Base-by-base conservation (phyloP, 2,113 vertebrate species). In the Melospiza melodia region DNA sequence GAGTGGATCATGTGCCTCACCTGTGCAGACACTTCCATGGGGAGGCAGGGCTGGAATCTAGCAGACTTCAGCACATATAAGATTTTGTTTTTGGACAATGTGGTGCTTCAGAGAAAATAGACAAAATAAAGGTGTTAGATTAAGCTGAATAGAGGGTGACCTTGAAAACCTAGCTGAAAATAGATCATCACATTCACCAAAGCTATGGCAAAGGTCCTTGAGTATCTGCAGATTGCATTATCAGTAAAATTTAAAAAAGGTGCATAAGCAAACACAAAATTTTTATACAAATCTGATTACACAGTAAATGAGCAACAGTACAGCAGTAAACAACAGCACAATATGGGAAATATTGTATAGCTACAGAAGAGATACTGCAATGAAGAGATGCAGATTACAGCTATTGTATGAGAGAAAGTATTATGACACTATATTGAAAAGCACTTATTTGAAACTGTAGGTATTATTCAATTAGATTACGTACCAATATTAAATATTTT, bases 11-110 rank as follows among this genome's bases (percentile, higher is more conserved):
- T 3, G 6, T 67, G 23, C 18, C 7, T 89, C 63, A 57, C 10
- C 3, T n/a, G 5, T 30, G 12, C 1, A 2, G 27, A 35, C 8
- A 15, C 3, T 51, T 84, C 7, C 23, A 17, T 19, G 15, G 12
- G 8, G 10, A 87, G 11, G 2, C 13, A 77, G 6, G 17, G 14
- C 25, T 59, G 25, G 12, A 7, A 39, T 59, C 41, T 43, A 66
- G 33, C 24, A 77, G 31, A 44, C 21, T 79, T 90, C 7, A 48
- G 8, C 4, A 68, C 12, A 57, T 8, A 83, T 2, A 49, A 31
- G 25, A 11, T 24, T 14, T 82, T 88, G 21, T 23, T 95, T 91
- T 55, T 25, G 37, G 35, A 8, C 6, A 77, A 11, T 39, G 5
- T 44, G 41, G 6, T 43, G 74, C 14, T 55, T 94, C 27, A 55